Conservation (phyloP, 2,797 vertebrate species). For the Staurois parvus region DNA sequence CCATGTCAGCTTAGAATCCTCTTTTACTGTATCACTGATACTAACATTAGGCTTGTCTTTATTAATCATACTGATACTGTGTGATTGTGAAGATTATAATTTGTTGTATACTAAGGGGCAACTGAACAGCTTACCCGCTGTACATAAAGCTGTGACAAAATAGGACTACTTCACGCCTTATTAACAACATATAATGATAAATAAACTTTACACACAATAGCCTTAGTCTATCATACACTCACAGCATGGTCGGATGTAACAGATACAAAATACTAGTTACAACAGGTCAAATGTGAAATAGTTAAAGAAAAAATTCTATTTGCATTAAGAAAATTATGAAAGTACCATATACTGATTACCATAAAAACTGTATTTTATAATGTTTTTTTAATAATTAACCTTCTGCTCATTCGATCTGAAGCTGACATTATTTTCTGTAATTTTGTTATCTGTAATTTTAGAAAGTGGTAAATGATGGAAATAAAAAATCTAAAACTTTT, state of each 20-base stretch:
- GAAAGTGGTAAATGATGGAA: too few species aligned
- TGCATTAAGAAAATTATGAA: background rate
- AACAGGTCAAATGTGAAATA: background rate
- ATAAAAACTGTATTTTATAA: too few species aligned
- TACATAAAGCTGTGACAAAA: conserved; percentile 37
- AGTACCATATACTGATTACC: background rate
- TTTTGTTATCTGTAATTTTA: too few species aligned
- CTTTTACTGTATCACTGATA: conserved; percentile 14
- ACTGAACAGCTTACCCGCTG: conserved; percentile 13
- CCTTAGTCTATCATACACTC: too few species aligned
- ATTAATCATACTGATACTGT: conserved; percentile 38
- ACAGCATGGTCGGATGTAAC: background rate
- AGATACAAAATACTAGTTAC: background rate
- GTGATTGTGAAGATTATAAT: conserved; percentile 34
- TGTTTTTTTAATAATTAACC: too few species aligned
- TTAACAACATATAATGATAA: background rate
- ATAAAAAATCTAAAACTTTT: too few species aligned
- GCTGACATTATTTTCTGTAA: too few species aligned
- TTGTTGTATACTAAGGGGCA: conserved; percentile 38
- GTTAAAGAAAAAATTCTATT: background rate
- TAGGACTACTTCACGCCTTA: background rate
- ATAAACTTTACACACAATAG: conserved; percentile 6
- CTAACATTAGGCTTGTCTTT: conserved; percentile 37
- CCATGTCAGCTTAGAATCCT: conserved; percentile 5
- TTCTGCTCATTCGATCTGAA: too few species aligned